These are phyloP conservation scores for Metopia argyrocephala DNA, from an alignment of 2,888 invertebrate species.

Conservation along the genomic window DNA sequence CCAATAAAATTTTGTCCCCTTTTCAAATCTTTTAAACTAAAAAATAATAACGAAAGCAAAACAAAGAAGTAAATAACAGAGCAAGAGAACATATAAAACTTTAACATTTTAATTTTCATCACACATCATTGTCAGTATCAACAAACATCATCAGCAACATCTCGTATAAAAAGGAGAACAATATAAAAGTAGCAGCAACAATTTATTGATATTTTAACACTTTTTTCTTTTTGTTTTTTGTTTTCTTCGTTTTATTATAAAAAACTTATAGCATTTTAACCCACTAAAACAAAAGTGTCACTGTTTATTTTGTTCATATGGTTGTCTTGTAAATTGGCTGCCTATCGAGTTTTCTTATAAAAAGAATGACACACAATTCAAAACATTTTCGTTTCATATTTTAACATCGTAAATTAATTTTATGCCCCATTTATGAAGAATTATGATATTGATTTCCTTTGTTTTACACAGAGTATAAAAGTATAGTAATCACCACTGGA, in stretches of 20 bases:
- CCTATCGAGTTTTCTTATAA: no score
- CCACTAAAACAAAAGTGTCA: conserved; percentile 8
- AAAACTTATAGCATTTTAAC: conserved; percentile 46
- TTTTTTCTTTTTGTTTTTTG: conserved; percentile 59
- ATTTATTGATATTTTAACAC: conserved; percentile 62
- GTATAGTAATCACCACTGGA: no score
- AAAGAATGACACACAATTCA: no score
- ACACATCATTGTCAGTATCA: conserved; percentile 56
- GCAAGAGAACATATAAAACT: conserved; percentile 24
- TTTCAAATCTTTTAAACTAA: background rate
- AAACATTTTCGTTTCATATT: no score
- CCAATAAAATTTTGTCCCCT: conserved; percentile 43
- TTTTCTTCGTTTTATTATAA: no score
- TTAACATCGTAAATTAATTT: conserved; percentile 78
- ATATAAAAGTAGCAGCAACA: conserved; percentile 27
- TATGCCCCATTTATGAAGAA: conserved; percentile 75
- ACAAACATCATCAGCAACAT: background rate
- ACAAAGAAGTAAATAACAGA: no score
- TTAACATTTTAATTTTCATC: conserved; percentile 58
- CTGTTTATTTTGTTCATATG: conserved; percentile 6
- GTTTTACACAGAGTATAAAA: no score
- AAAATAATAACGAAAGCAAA: conserved; percentile 22
- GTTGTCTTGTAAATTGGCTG: conserved; percentile 35
- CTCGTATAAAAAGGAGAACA: background rate
- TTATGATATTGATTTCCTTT: conserved; percentile 13